Conservation (phyloP, 2,113 vertebrate genomes). For the Bungarus multicinctus region DNA sequence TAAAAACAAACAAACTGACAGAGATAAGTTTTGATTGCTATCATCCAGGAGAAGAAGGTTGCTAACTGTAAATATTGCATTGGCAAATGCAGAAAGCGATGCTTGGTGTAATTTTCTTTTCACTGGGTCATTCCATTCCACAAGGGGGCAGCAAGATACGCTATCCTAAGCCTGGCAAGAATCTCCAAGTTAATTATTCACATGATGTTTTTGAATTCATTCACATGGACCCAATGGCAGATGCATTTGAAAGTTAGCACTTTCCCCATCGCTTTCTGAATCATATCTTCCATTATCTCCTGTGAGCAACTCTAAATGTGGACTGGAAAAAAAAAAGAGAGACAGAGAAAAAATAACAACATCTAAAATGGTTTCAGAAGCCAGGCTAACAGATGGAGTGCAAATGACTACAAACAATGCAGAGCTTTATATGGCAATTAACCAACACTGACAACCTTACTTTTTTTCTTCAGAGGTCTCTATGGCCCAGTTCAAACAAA, state of each 20-base stretch:
- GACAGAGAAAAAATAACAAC: background rate
- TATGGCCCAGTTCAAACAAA: background rate
- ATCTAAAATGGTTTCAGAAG: background rate
- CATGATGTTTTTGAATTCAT: background rate
- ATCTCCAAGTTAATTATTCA: background rate
- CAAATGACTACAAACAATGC: background rate
- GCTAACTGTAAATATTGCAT: background rate
- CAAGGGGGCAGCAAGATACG: slow-evolving; percentile 26
- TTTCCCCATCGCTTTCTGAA: background rate
- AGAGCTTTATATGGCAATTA: background rate
- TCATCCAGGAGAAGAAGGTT: background rate
- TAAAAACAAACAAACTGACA: background rate
- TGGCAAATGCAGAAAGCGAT: background rate
- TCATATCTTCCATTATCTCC: background rate
- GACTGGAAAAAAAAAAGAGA: background rate
- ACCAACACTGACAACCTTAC: background rate
- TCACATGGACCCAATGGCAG: background rate
- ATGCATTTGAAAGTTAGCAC: background rate
- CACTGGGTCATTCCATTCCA: background rate
- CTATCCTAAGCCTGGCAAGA: background rate
- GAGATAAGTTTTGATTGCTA: background rate
- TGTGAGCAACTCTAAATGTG: background rate
- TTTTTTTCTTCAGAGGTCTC: background rate
- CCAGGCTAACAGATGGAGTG: background rate
- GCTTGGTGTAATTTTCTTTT: background rate